Evolutionary conservation across 1,140 invertebrate species (phyloP), one percentile per base, ranked within the genome.

Genomic region (Drosophila pallidifrons): DNA sequence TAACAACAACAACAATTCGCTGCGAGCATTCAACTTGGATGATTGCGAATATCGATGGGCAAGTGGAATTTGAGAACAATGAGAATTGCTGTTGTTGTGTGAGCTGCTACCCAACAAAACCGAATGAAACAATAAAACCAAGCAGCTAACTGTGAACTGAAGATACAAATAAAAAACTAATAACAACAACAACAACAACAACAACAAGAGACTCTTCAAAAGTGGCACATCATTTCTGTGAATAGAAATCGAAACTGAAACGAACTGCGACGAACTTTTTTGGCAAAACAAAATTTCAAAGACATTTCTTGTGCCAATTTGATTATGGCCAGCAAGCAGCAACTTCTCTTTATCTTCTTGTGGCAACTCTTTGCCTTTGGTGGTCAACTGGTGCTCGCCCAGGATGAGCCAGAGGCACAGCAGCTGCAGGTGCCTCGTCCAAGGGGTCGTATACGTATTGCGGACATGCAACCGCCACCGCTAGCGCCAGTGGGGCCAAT

Each of bases 401-500:
- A 75, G 66, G 41, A 30, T 2, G 72, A 64, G 6, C 58, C 72
- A 0, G 72, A 54, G 7, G 55, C 71, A 1, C 85, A 85, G 13
- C 81, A 85, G 25, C 61, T 89, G 52, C 71, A 79, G 46, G 67
- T 77, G 3, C 80, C 60, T 6, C 77, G 86, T 11, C 85, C 85
- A 5, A 60, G 85, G 30, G 85, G 85, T 16, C 85, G 85, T 54
- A 75, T 89, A 85, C 85, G 85, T 8, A 89, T 89, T 71, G 57
- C 77, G 35, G 80, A 88, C 49, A 80, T 82, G 76, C 72, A 70
- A 25, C 11, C 58, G 10, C 60, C 79, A 3, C 60, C 49, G 1
- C 47, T 41, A 7, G 54, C 49, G n/a, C 49, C 49, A 5, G 10
- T 16, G 20, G 45, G 20, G 11, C 30, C 46, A 41, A 11, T 38